These are phyloP conservation scores for Polypterus bichir DNA, from an alignment of 2,113 vertebrate species.

Conservation along the genomic window DNA sequence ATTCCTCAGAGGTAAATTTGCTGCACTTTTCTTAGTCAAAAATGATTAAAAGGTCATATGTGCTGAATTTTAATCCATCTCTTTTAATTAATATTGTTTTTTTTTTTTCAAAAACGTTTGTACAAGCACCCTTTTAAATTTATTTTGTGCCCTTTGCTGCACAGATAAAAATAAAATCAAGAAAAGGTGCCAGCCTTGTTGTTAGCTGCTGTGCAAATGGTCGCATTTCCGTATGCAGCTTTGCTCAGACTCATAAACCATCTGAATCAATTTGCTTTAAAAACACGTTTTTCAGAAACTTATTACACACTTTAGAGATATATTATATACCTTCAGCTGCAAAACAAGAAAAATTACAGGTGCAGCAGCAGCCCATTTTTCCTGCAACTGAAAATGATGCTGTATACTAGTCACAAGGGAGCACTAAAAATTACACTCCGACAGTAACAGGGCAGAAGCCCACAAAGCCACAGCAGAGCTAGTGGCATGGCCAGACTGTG, in stretches of 20 bases:
- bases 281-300: constrained; percentile 79
- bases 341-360: constrained; percentile 77
- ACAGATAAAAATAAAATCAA: background rate
- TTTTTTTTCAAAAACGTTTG: no score
- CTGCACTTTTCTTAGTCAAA: no score
- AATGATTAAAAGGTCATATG: no score
- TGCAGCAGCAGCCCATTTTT: constrained; percentile 80
- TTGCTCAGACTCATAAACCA: constrained; percentile 65
- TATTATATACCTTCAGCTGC: constrained; percentile 82
- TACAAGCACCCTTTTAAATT: no score
- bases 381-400: constrained; percentile 69
- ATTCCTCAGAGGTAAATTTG: no score
- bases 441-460: constrained; percentile 71
- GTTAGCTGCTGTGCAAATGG: constrained; percentile 32
- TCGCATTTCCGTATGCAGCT: constrained; percentile 46
- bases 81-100: no score
- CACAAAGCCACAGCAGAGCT: constrained; percentile 57
- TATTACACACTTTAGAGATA: constrained; percentile 84
- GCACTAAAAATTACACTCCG: constrained; percentile 72
- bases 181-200: constrained; percentile 8
- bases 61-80: no score
- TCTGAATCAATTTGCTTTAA: constrained; percentile 87
- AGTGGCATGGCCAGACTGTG: constrained; percentile 56
- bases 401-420: constrained; percentile 68
- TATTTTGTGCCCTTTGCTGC: no score